These are phyloP conservation scores for Balanococcus diminutus DNA, from an alignment of 2,888 invertebrate species.

Conservation along the genomic window DNA sequence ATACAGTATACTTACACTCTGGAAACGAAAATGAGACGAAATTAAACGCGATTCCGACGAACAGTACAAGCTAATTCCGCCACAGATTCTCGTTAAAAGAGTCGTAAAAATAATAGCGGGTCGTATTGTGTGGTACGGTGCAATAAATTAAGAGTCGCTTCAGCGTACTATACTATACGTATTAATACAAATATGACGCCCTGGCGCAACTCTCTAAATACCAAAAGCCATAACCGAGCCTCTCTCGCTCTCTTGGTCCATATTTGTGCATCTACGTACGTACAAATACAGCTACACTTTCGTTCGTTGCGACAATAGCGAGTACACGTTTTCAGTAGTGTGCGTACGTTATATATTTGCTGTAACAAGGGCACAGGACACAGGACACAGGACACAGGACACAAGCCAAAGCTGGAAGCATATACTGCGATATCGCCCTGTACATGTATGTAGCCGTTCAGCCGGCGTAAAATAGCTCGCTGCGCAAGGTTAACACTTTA, in stretches of 20 bases:
- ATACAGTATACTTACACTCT: too few relatives aligned
- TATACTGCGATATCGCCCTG: neutral
- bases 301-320: neutral
- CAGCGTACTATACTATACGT: neutral
- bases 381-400: neutral
- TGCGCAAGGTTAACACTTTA: slow-evolving; percentile 40
- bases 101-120: slow-evolving; percentile 14
- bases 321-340: neutral
- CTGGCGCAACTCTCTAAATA: neutral
- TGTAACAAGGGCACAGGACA: neutral
- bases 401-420: too few relatives aligned
- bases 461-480: slow-evolving; percentile 21
- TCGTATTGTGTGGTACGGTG: neutral
- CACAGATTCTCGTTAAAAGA: slow-evolving; percentile 11
- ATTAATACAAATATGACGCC: slow-evolving; percentile 52
- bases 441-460: neutral
- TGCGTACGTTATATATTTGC: neutral
- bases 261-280: neutral
- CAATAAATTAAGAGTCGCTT: neutral
- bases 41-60: neutral
- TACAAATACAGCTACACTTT: neutral
- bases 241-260: neutral
- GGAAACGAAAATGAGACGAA: neutral
- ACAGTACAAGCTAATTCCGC: neutral
- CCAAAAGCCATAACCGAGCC: neutral